Conservation (phyloP, 92 coral and sea anemone species). For the Porites divaricata region DNA sequence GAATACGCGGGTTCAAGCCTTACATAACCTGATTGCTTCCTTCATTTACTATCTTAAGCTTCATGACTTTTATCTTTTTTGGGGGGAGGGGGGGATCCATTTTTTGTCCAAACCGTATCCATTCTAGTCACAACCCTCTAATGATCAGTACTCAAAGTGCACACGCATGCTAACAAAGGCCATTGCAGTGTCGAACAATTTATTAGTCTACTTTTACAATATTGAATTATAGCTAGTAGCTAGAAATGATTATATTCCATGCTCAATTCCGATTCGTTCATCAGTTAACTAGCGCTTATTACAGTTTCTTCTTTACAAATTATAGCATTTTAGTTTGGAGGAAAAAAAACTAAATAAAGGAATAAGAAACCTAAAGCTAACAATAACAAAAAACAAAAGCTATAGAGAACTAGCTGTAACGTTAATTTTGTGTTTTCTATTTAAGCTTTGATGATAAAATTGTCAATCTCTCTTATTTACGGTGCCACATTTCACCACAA, state of each 20-base stretch:
- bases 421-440: background rate
- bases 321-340: background rate
- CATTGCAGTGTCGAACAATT: background rate
- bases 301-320: conserved; percentile 2
- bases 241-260: background rate
- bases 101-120: no score
- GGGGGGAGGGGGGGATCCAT: background rate
- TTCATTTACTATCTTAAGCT: no score
- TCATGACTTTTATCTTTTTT: background rate
- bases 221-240: background rate
- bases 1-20: no score
- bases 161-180: background rate
- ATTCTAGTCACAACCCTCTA: no score
- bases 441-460: background rate
- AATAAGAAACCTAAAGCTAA: background rate
- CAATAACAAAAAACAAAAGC: background rate
- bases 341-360: background rate
- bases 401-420: background rate
- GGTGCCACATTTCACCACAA: background rate
- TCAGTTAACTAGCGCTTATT: background rate
- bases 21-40: no score
- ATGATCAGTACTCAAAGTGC: background rate
- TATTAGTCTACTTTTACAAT: background rate
- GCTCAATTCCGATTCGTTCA: background rate
- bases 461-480: background rate